phyloP scores from a whole-genome alignment of 2,797 vertebrate genomes.

The Zalophus californianus region DNA sequence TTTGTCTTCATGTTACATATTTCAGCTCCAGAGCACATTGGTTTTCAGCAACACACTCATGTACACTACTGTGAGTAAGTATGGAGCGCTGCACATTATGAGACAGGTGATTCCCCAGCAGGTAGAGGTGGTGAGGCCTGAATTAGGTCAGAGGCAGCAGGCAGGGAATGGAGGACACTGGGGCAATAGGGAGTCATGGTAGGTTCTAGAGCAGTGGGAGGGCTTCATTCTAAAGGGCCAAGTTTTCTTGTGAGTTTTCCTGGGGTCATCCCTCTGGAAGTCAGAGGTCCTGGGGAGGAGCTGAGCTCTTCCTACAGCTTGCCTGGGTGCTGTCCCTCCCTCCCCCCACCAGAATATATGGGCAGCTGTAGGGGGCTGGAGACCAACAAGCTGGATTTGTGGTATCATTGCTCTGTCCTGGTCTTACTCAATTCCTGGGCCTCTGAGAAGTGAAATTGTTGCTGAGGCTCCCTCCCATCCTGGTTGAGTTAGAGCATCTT shows the following conservation, averaged over 20 bases:
- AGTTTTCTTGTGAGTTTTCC: neutral
- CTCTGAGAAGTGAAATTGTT: neutral
- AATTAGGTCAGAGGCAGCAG: neutral
- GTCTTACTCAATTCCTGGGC: constrained; percentile 8
- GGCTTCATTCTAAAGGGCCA: neutral
- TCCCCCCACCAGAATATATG: neutral
- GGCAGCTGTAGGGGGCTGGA: neutral
- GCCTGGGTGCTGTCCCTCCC: neutral
- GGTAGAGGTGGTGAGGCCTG: neutral
- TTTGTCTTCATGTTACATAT: neutral
- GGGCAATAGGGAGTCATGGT: neutral
- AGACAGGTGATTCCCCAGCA: neutral
- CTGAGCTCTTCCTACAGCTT: neutral
- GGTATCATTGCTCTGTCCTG: neutral
- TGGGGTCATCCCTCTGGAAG: neutral
- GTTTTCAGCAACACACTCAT: neutral
- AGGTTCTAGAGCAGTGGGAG: neutral
- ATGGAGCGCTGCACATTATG: neutral
- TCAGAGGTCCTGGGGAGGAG: neutral
- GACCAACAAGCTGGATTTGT: neutral
- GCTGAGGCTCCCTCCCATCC: neutral
- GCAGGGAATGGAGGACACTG: neutral
- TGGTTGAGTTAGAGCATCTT: constrained; percentile 50
- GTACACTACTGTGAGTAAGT: neutral
- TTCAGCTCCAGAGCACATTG: neutral